Evolutionary conservation across 2,797 vertebrate genomes (phyloP).

Genomic region (Thalassophryne amazonica): DNA sequence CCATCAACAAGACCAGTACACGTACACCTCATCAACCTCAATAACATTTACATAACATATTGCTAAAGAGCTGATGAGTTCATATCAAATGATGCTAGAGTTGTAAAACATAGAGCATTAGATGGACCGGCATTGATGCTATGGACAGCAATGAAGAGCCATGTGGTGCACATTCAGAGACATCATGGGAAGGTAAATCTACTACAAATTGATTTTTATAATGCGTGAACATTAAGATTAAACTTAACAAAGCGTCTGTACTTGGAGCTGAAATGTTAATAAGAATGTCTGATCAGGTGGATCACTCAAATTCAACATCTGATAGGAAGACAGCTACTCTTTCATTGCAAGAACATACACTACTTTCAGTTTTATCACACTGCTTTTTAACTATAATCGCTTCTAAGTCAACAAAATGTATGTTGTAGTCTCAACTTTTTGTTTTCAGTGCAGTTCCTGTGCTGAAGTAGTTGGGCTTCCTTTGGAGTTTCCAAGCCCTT

Average conservation of each 20-base stretch:
- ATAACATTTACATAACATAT: slow-evolving; percentile 32
- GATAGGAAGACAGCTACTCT: too few species aligned
- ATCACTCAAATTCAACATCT: neutral
- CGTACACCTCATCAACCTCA: slow-evolving; percentile 2
- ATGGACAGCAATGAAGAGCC: slow-evolving; percentile 23
- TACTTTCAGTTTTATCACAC: neutral
- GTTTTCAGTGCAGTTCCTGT: neutral
- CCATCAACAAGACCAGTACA: slow-evolving; percentile 18
- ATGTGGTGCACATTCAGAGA: slow-evolving; percentile 44
- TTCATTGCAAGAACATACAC: too few species aligned
- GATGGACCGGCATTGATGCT: slow-evolving; percentile 5
- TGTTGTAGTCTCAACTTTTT: neutral
- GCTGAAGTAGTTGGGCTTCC: slow-evolving; percentile 3
- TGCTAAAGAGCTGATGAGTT: slow-evolving; percentile 5
- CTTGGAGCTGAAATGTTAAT: slow-evolving; percentile 13
- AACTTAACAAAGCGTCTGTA: slow-evolving; percentile 15
- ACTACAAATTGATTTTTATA: slow-evolving; percentile 54
- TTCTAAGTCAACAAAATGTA: neutral
- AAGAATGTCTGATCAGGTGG: slow-evolving; percentile 2
- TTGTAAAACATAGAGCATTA: neutral
- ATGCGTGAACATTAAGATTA: slow-evolving; percentile 51
- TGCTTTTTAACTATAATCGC: neutral
- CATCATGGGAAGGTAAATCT: slow-evolving; percentile 57
- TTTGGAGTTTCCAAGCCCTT: slow-evolving; percentile 6
- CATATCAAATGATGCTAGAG: neutral